These are phyloP conservation scores for Tipula vernalis DNA, from an alignment of 2,888 invertebrate genomes.

Conservation along the genomic window DNA sequence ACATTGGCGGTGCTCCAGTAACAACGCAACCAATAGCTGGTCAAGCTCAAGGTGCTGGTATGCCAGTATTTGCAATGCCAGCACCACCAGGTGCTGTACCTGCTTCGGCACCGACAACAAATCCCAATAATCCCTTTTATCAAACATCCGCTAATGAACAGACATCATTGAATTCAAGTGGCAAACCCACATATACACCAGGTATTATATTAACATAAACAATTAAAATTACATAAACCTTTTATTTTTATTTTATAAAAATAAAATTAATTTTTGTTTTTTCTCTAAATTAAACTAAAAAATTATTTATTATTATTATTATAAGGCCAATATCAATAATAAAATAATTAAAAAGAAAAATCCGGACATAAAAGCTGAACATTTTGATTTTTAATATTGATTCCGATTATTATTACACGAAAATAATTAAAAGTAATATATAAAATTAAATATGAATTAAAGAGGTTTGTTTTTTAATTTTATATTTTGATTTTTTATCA, in stretches of 20 bases:
- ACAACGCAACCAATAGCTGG: slow-evolving; percentile 29
- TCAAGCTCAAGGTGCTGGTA: slow-evolving; percentile 24
- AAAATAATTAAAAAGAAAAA: neutral
- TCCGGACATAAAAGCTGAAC: neutral
- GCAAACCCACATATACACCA: slow-evolving; percentile 36
- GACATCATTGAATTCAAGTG: slow-evolving; percentile 34
- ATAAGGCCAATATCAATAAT: neutral
- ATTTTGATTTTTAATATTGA: neutral
- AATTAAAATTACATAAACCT: neutral
- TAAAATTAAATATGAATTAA: neutral
- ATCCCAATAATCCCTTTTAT: slow-evolving; percentile 30
- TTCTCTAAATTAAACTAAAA: neutral
- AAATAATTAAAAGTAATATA: neutral
- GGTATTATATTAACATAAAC: slow-evolving; percentile 24
- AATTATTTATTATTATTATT: neutral
- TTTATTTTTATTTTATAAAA: neutral
- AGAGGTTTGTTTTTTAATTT: neutral
- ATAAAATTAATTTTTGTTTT: neutral
- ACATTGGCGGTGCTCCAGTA: slow-evolving; percentile 26
- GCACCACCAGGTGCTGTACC: slow-evolving; percentile 20
- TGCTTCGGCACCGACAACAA: slow-evolving; percentile 26
- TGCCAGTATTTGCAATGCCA: slow-evolving; percentile 33
- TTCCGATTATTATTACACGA: neutral
- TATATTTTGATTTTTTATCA: neutral
- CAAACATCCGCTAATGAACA: slow-evolving; percentile 28